Evolutionary conservation across 2,113 vertebrate species (phyloP), one percentile per base, ranked within the genome.

Genomic region (Rhabdornis inornatus): DNA sequence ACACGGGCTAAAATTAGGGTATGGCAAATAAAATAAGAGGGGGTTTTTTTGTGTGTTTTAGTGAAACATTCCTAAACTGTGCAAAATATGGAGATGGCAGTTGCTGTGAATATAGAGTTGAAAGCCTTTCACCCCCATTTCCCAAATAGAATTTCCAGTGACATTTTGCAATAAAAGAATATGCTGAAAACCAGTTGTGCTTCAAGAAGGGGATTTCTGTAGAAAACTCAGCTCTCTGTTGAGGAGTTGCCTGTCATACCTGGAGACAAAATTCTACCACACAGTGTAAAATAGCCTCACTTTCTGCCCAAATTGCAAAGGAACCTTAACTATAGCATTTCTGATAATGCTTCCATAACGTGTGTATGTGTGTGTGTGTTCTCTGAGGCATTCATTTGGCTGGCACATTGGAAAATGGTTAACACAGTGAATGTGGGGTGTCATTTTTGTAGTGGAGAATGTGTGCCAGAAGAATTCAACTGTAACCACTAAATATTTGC

Each of bases 401-500:
- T 97, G 94, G 95, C 95, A 96, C 94, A 93, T 94, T 93, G 96
- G 96, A 97, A 98, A 97, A 98, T 95, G 87, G 97, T 98, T 98
- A 98, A 98, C 97, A 97, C 94, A 97, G 78, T 95, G 93, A 97
- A 97, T 96, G 96, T 93, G 91, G 95, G 94, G 87, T 97, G 96
- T 97, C 96, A 87, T 97, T 97, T 96, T 95, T 97, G 77, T 97
- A 96, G 95, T 97, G 96, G 95, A 96, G 97, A 97, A 95, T 96
- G 95, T 97, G 97, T 97, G 96, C 93, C 97, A 98, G 95, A 98
- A 98, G 96, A 97, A 97, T 93, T 98, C 97, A 98, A 95, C 96
- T 95, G 89, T 95, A 97, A 97, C 98, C 98, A 98, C 94, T 97
- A 97, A 97, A 97, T 97, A 97, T 98, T 97, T 97, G 97, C 95